phyloP scores from a whole-genome alignment of 2,113 vertebrate species.

The Pterocles burchelli region DNA sequence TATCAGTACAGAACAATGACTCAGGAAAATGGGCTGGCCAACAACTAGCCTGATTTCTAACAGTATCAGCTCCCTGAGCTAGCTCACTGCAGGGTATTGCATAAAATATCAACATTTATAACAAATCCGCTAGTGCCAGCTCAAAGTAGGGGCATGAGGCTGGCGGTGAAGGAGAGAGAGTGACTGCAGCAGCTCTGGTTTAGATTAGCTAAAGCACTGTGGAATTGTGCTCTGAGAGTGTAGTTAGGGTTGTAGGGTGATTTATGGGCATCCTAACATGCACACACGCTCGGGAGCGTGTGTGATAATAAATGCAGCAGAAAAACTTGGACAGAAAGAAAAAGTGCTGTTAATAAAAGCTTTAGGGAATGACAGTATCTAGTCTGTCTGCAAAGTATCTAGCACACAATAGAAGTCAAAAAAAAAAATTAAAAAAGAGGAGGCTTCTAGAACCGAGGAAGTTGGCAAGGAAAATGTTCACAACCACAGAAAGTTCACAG shows the following conservation, averaged over 20 bases:
- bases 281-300: rapidly evolving
- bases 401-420: neutral
- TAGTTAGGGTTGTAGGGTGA: neutral
- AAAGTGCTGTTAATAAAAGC: neutral
- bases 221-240: neutral
- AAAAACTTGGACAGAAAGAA: neutral
- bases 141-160: neutral
- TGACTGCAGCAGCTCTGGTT: neutral
- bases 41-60: neutral
- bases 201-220: neutral
- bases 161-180: neutral
- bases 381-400: neutral
- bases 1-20: neutral
- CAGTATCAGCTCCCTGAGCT: neutral
- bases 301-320: neutral
- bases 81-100: neutral
- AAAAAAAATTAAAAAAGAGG: neutral
- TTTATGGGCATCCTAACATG: neutral
- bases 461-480: neutral
- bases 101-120: neutral
- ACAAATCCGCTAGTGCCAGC: neutral
- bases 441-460: neutral
- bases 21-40: neutral
- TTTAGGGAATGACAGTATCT: rapidly evolving
- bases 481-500: neutral